Base-by-base conservation (phyloP, 2,888 invertebrate genomes). In the Sylvicola fuscatus region DNA sequence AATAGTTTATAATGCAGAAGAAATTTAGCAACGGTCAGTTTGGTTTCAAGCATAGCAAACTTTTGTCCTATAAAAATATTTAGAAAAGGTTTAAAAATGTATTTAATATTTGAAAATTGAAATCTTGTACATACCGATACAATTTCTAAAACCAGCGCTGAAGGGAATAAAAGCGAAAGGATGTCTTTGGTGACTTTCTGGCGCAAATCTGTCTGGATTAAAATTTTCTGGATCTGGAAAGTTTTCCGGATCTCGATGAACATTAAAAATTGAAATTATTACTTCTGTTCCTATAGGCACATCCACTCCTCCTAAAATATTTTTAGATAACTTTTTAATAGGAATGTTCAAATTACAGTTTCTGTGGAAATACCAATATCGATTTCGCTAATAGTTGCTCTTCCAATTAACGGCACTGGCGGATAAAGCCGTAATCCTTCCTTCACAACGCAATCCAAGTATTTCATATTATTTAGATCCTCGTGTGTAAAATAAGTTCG, bases 131-230 rank as follows among this genome's bases (percentile, higher is more conserved):
- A 10, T 32, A 32, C 37, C 37, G 43, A 58, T 58, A 39, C 58
- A 58, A 42, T 58, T 58, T 4, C 58, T 50, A 7, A 58, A 52
- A 1, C 58, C 58, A 0, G 58, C 58, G 12, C 55, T 55, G 33
- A 59, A 59, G 3, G 58, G 58, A 37, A 58, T 55, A 38, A 50
- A 57, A 3, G 53, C 50, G 38, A 53, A 59, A 0, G 58, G 56
- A 44, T 53, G 56, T 15, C 46, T 44, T 40, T 54, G 54, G 26
- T 51, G 52, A 1, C 46, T 49, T 2, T 48, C 48, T 3, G 48
- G 44, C 40, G 52, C 50, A 38, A 58, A 59, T 12, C 58, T 51
- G 41, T 58, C 58, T 2, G 58, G 58, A 36, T 49, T 52, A 35
- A 59, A 59, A 34, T 40, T 43, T 6, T 48, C 37, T 1, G 58